phyloP scores from a whole-genome alignment of 2,797 vertebrate genomes.

The Meda fulgida region DNA sequence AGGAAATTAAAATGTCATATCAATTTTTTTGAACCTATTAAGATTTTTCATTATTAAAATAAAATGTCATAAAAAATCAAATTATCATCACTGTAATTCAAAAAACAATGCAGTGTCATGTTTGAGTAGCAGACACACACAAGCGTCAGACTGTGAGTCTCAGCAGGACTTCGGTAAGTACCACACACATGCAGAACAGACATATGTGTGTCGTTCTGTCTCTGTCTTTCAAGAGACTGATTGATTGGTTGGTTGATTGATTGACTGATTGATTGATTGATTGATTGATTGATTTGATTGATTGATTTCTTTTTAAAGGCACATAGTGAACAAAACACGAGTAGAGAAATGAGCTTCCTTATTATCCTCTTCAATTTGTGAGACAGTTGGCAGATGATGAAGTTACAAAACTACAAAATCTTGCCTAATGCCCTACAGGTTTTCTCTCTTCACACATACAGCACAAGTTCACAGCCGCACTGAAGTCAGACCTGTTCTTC shows the following conservation, averaged over 20 bases:
- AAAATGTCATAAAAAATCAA: too few species aligned
- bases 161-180: not conserved
- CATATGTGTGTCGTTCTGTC: not conserved
- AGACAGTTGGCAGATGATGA: not conserved
- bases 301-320: not conserved
- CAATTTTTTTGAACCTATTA: not conserved
- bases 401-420: not conserved
- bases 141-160: slow-evolving; percentile 11
- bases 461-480: not conserved
- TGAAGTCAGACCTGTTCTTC: slow-evolving; percentile 16
- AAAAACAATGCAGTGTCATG: slow-evolving; percentile 1
- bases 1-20: not conserved
- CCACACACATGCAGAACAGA: not conserved
- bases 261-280: too few species aligned
- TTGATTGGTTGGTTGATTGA: too few species aligned
- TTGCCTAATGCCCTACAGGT: not conserved
- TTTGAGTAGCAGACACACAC: slow-evolving; percentile 58
- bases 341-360: not conserved
- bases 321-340: not conserved
- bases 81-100: not conserved
- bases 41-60: not conserved
- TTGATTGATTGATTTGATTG: too few species aligned
- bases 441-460: not conserved
- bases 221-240: not conserved
- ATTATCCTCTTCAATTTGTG: not conserved